These are phyloP conservation scores for Mallateleia sp. DNA, from an alignment of 2,888 invertebrate species.

Conservation along the genomic window DNA sequence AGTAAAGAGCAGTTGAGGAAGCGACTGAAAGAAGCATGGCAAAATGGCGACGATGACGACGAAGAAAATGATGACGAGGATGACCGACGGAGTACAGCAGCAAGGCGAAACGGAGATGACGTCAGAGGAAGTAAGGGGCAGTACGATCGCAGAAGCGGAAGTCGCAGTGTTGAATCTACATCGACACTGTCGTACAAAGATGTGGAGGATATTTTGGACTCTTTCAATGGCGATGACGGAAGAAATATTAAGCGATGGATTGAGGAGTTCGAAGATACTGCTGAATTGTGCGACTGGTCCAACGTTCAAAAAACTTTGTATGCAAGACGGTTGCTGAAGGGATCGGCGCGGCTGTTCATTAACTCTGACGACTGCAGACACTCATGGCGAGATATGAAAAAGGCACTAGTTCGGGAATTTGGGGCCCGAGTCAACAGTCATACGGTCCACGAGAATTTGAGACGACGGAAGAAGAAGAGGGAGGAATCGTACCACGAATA, in stretches of 20 bases:
- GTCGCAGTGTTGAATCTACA: neutral
- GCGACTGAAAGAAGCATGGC: constrained; percentile 5
- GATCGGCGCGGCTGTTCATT: too few species aligned
- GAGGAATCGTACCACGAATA: constrained; percentile 4
- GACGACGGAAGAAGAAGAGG: neutral
- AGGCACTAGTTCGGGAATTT: neutral
- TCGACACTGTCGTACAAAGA: constrained; percentile 41
- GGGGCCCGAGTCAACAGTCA: neutral
- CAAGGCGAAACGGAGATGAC: neutral
- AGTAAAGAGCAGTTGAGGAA: constrained; percentile 23
- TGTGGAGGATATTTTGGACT: constrained; percentile 43
- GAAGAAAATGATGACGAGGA: neutral
- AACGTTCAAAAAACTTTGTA: too few species aligned
- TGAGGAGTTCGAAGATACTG: too few species aligned
- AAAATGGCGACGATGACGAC: constrained; percentile 3
- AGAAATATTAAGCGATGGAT: too few species aligned
- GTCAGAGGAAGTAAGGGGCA: neutral
- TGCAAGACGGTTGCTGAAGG: neutral
- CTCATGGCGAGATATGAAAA: neutral
- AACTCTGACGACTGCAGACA: neutral
- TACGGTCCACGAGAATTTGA: neutral
- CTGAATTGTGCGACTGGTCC: too few species aligned
- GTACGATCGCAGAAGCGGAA: too few species aligned
- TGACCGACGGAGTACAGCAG: too few species aligned
- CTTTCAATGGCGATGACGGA: constrained; percentile 60